A percentile compares a stretch with the other conserved stretches of the same genome.
phyloP scores from a whole-genome alignment of 1,140 invertebrate genomes.

The Pissodes strobi region DNA sequence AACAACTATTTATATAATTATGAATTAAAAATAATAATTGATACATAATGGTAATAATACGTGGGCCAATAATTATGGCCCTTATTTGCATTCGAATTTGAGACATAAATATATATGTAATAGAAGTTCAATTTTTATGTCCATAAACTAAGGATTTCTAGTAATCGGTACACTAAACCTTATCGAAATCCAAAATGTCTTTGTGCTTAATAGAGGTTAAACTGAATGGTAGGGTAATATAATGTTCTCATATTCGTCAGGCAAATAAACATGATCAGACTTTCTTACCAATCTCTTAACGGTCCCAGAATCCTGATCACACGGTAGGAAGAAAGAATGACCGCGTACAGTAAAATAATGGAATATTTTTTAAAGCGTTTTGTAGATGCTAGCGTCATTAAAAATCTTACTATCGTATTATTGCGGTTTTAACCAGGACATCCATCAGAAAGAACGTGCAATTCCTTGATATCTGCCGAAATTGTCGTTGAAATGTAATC shows the following conservation, averaged over 20 bases:
- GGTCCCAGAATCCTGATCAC: conserved; percentile 47
- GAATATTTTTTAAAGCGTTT: conserved; percentile 37
- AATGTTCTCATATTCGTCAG: conserved; percentile 39
- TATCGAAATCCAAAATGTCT: conserved; percentile 40
- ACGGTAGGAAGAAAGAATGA: conserved; percentile 48
- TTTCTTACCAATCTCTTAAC: conserved; percentile 41
- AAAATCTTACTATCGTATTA: conserved; percentile 40
- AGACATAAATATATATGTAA: no score
- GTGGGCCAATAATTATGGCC: no score
- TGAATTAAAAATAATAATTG: no score
- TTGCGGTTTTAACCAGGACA: conserved; percentile 47
- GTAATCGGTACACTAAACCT: no score
- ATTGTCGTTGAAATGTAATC: conserved; percentile 6
- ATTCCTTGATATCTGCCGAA: conserved; percentile 19
- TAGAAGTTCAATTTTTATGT: no score
- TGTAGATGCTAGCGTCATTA: conserved; percentile 32
- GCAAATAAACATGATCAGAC: conserved; percentile 36
- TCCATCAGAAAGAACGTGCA: conserved; percentile 42
- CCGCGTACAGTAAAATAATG: conserved; percentile 49
- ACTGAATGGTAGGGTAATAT: conserved; percentile 34
- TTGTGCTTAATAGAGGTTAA: conserved; percentile 31
- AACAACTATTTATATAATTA: no score
- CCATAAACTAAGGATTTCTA: no score
- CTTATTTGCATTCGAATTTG: no score
- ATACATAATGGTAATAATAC: no score